Evolutionary conservation across 2,113 vertebrate species (phyloP), one percentile per base, ranked within the genome.

Genomic region (Rhinoderma darwinii): DNA sequence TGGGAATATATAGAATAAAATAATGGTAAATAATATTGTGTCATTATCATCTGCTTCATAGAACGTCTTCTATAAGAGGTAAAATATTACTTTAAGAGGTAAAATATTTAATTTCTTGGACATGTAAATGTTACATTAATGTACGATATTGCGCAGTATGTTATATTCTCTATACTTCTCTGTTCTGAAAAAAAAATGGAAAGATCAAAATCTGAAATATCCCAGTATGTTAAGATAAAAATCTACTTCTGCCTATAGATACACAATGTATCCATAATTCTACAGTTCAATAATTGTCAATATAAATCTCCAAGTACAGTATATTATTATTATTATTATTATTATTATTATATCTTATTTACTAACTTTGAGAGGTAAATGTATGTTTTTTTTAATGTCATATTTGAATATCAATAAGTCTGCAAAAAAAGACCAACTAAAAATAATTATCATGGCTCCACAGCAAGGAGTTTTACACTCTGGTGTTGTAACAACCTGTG

Each of bases 401-500:
- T 72, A 72, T 41, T 17, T 39, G 22, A 41, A 25, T n/a, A 20
- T 17, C 3, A 59, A 17, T 35, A 20, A 22, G 32, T 39, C 4
- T 5, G 1, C 3, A 80, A 59, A 59, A 37, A 56, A 59, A 11
- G 35, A 3, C 35, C 22, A 81, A 43, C 37, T 41, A 43, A 82
- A 63, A 82, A 63, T 82, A 61, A 84, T 61, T 61, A 76, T 27
- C 72, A 41, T 84, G 72, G 25, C 74, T 43, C 76, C 43, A 84
- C 51, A 37, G 68, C 32, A 43, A 74, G 18, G 66, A 84, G 68
- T 84, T 84, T 84, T 76, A 76, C 51, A 75, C 83, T 50, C 41
- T 27, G 41, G 25, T 61, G 56, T 78, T 78, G 47, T 47, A 85
- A 68, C 54, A 85, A 77, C 54, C 41, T 15, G 0, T 84, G 89